Conservation (phyloP, 2,797 vertebrate genomes). For the Morus bassanus region DNA sequence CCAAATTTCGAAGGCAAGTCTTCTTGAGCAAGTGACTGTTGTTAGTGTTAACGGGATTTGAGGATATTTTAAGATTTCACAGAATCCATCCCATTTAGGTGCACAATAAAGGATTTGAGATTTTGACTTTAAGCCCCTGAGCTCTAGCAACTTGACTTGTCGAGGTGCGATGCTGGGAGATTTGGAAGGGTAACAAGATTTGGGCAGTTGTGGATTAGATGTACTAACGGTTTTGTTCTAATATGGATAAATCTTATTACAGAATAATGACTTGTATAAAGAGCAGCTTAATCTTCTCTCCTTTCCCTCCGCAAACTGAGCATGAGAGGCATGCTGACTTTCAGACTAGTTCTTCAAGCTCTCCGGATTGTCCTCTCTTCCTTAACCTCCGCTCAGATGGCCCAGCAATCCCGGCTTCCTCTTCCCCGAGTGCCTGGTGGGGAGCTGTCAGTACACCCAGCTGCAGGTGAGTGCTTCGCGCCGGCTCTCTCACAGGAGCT, state of each 20-base stretch:
- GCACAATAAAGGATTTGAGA: background rate
- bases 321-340: background rate
- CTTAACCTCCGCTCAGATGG: conserved; percentile 84
- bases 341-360: background rate
- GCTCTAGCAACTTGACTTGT: background rate
- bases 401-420: conserved; percentile 90
- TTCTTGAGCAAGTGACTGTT: background rate
- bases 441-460: conserved; percentile 92
- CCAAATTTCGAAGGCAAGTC: background rate
- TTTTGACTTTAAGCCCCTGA: conserved; percentile 18
- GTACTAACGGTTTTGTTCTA: background rate
- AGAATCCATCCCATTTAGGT: background rate
- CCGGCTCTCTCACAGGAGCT: background rate
- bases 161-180: background rate
- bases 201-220: background rate
- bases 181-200: background rate
- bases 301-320: background rate
- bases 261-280: background rate
- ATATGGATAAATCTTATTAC: conserved; percentile 26
- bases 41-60: background rate
- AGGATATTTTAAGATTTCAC: background rate
- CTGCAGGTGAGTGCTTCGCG: conserved; percentile 80
- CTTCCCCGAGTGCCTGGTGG: conserved; percentile 94
- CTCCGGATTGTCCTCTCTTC: background rate
- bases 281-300: conserved; percentile 14